Evolutionary conservation across 35 echinoderm and acorn worm genomes (phyloP).

Genomic region (Apostichopus parvimensis): DNA sequence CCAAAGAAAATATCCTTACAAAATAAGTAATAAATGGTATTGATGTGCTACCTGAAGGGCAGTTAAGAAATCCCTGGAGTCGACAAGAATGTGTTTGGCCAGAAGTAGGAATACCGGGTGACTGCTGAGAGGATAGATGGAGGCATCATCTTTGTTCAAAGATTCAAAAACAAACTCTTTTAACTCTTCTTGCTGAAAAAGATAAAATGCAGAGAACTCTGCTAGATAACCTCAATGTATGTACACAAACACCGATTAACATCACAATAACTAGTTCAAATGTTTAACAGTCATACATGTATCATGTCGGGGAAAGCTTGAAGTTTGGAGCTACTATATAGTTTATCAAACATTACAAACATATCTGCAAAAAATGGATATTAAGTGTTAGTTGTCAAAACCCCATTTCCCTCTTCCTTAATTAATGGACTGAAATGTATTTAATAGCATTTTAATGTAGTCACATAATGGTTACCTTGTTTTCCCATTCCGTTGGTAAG

Average conservation of each 20-base stretch:
- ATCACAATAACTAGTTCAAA: no score
- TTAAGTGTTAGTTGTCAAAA: background rate
- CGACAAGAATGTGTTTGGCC: conserved; percentile 42
- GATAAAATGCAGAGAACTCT: background rate
- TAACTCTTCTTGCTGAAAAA: background rate
- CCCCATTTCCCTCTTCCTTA: background rate
- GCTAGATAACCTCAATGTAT: background rate
- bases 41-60: conserved; percentile 6
- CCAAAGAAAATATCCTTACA: background rate
- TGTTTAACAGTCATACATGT: no score
- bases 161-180: conserved; percentile 1
- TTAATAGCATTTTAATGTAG: no score
- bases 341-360: no score
- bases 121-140: conserved; percentile 4
- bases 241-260: no score
- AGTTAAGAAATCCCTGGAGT: background rate
- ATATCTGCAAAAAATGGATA: background rate
- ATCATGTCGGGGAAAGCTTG: no score
- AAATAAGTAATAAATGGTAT: no score
- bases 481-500: background rate
- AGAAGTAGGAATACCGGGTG: conserved; percentile 46
- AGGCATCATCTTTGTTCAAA: conserved; percentile 43
- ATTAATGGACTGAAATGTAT: background rate
- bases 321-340: no score
- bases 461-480: background rate